phyloP scores from a whole-genome alignment of 2,888 invertebrate genomes.

The Apotomis capreana region DNA sequence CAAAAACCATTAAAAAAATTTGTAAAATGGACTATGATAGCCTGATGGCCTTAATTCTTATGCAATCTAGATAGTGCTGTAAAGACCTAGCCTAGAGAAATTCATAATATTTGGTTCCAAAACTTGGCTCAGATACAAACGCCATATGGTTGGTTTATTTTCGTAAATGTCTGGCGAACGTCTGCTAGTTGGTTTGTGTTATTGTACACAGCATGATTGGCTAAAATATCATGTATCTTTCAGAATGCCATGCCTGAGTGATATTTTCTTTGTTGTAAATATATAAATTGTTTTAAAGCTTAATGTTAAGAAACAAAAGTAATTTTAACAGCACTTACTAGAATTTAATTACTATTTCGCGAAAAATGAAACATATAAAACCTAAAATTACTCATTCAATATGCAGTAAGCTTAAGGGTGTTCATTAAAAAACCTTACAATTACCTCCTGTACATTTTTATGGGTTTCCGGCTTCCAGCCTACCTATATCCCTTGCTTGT shows the following conservation, averaged over 20 bases:
- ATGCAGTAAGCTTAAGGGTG: too few relatives aligned
- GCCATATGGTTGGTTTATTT: conserved; percentile 53
- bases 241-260: background rate
- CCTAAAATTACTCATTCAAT: too few relatives aligned
- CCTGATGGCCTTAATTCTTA: background rate
- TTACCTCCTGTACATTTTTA: too few relatives aligned
- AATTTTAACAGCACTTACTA: too few relatives aligned
- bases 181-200: conserved; percentile 55
- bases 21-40: too few relatives aligned
- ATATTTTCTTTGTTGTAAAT: conserved; percentile 12
- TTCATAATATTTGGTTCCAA: conserved; percentile 49
- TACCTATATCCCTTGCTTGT: too few relatives aligned
- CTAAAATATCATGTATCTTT: conserved; percentile 8
- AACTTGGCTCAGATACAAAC: conserved; percentile 51
- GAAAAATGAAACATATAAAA: background rate
- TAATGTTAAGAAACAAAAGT: background rate
- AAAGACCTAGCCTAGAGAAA: conserved; percentile 37
- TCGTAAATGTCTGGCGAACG: conserved; percentile 62
- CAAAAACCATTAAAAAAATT: too few relatives aligned
- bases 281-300: background rate
- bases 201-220: conserved; percentile 14
- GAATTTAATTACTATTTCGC: background rate
- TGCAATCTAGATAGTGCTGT: background rate
- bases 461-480: too few relatives aligned
- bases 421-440: too few relatives aligned